phyloP scores from a whole-genome alignment of 2,113 vertebrate species.

The Uropsilus gracilis region DNA sequence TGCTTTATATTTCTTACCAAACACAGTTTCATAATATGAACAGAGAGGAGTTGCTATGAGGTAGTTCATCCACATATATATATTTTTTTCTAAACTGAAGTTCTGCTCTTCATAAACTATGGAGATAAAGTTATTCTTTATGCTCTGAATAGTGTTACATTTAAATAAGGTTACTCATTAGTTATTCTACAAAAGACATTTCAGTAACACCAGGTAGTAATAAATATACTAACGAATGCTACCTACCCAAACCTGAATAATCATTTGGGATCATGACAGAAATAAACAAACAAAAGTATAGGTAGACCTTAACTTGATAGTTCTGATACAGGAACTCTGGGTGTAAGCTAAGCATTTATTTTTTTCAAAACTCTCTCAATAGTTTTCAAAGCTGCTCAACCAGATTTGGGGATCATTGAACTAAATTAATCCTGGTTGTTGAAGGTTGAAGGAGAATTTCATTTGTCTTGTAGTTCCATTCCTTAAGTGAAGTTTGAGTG shows the following conservation, averaged over 20 bases:
- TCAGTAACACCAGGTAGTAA: slow-evolving; percentile 8
- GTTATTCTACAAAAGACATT: slow-evolving; percentile 25
- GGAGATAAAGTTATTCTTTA: not conserved
- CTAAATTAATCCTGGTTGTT: not conserved
- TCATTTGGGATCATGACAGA: not conserved
- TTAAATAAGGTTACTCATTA: not conserved
- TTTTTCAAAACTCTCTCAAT: not conserved
- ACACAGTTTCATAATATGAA: slow-evolving; percentile 4
- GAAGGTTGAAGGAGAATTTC: not conserved
- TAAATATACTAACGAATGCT: not conserved
- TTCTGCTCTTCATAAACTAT: not conserved
- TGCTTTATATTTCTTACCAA: not conserved
- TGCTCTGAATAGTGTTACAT: not conserved
- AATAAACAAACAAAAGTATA: not conserved
- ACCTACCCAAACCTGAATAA: not conserved
- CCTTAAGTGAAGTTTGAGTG: not conserved
- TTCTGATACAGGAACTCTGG: not conserved
- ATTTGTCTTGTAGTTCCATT: not conserved
- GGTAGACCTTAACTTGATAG: not conserved
- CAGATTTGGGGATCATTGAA: not conserved
- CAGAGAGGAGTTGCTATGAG: not conserved
- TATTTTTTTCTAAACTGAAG: slow-evolving; percentile 17
- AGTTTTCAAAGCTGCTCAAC: not conserved
- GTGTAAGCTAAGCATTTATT: not conserved
- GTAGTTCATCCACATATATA: slow-evolving; percentile 16